Percentiles rank a stretch among this genome's conserved stretches.
Conservation (phyloP, 2,888 invertebrate genomes). For the Himalopsyche anomala region DNA sequence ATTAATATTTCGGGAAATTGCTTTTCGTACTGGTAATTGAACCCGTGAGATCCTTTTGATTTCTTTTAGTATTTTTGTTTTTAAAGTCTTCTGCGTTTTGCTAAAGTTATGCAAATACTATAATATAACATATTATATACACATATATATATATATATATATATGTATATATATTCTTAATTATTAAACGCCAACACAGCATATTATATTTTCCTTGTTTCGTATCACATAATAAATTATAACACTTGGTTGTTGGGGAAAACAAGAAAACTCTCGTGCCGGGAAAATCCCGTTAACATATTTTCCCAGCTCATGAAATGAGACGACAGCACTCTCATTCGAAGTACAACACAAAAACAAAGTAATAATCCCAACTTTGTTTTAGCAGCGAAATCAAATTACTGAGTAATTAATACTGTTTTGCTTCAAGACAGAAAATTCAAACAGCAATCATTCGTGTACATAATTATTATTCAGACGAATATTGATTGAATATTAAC, state of each 20-base stretch:
- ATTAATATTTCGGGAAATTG: too few species aligned
- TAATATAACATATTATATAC: too few species aligned
- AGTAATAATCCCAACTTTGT: conserved; percentile 6
- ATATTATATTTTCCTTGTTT: too few species aligned
- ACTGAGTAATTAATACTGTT: conserved; percentile 12
- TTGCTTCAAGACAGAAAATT: neutral
- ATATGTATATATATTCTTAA: too few species aligned
- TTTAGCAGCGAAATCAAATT: neutral
- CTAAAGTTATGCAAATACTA: too few species aligned
- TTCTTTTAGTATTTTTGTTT: too few species aligned
- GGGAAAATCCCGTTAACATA: conserved; percentile 14
- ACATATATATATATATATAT: too few species aligned
- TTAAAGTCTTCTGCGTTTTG: too few species aligned
- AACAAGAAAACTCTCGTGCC: conserved; percentile 1
- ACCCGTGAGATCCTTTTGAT: too few species aligned
- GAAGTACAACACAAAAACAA: neutral
- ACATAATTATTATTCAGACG: neutral
- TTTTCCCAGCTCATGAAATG: neutral
- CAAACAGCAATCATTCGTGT: neutral
- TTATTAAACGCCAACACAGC: too few species aligned
- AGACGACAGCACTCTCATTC: neutral
- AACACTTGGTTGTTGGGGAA: neutral
- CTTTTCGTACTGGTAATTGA: too few species aligned
- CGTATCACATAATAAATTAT: neutral
- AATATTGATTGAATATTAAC: too few species aligned